Conservation (phyloP, 2,113 vertebrate species). For the Callorhinus ursinus region DNA sequence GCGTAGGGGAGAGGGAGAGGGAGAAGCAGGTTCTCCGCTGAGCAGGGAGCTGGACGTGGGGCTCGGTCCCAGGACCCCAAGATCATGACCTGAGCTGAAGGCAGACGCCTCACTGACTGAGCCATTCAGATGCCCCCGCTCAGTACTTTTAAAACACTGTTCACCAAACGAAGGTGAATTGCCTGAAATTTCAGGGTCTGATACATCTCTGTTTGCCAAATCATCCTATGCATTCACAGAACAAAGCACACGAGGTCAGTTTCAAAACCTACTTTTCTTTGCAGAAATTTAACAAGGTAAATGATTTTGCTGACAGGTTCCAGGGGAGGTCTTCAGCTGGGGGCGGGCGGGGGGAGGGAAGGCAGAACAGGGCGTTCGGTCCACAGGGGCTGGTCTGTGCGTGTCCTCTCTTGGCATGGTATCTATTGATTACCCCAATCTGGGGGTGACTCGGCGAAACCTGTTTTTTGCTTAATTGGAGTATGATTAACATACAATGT, state of each 20-base stretch:
- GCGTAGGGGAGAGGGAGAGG: not conserved
- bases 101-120: rapidly evolving
- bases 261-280: not conserved
- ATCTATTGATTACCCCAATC: rapidly evolving
- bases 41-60: rapidly evolving
- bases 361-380: too few species aligned
- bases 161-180: not conserved
- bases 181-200: not conserved
- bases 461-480: not conserved
- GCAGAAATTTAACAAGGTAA: rapidly evolving
- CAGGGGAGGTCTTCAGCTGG: not conserved
- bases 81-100: not conserved
- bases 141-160: not conserved
- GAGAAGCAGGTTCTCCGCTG: not conserved
- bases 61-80: not conserved
- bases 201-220: not conserved
- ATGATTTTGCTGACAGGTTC: rapidly evolving
- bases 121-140: not conserved
- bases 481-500: not conserved
- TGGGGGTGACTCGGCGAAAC: rapidly evolving
- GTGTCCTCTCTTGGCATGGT: rapidly evolving
- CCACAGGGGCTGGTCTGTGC: not conserved
- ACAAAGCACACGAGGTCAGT: too few species aligned
- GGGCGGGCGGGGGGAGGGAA: rapidly evolving
- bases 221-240: not conserved